A percentile compares a stretch with the other conserved stretches of the same genome.
phyloP scores from a whole-genome alignment of 2,797 vertebrate genomes.

The Eptatretus atami region DNA sequence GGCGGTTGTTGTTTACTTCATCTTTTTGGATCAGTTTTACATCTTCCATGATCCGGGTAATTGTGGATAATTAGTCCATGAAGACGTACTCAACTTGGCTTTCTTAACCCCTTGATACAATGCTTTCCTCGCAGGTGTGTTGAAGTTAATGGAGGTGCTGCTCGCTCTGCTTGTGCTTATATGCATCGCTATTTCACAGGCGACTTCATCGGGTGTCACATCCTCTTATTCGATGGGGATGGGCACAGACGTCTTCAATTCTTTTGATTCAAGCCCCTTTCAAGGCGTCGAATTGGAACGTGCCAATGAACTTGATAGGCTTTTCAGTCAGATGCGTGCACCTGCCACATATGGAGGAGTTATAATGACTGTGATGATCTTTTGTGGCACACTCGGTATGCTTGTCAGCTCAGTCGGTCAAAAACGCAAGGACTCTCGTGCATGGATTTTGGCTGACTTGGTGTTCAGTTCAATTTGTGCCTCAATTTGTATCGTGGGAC shows the following conservation, averaged over 20 bases:
- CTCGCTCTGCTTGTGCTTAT: background rate
- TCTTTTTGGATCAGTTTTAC: too few species aligned
- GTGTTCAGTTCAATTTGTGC: background rate
- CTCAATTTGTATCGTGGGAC: background rate
- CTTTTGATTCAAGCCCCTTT: background rate
- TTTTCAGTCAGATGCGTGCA: background rate
- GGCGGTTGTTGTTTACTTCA: too few species aligned
- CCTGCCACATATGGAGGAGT: background rate
- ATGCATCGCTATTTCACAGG: background rate
- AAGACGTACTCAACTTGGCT: too few species aligned
- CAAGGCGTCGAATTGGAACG: background rate
- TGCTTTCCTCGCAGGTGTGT: background rate
- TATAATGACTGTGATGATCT: background rate
- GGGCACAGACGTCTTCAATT: background rate
- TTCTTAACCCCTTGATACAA: too few species aligned
- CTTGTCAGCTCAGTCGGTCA: background rate
- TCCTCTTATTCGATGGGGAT: background rate
- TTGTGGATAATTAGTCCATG: too few species aligned
- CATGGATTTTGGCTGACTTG: background rate
- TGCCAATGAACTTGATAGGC: conserved; percentile 1
- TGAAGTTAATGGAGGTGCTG: background rate
- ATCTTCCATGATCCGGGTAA: too few species aligned
- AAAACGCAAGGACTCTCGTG: background rate
- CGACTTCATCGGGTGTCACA: background rate
- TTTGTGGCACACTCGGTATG: conserved; percentile 2